Percentiles rank a stretch among this genome's conserved stretches.
Evolutionary conservation across 2,888 invertebrate species (phyloP).

Genomic region (Chrysotoxum bicinctum): DNA sequence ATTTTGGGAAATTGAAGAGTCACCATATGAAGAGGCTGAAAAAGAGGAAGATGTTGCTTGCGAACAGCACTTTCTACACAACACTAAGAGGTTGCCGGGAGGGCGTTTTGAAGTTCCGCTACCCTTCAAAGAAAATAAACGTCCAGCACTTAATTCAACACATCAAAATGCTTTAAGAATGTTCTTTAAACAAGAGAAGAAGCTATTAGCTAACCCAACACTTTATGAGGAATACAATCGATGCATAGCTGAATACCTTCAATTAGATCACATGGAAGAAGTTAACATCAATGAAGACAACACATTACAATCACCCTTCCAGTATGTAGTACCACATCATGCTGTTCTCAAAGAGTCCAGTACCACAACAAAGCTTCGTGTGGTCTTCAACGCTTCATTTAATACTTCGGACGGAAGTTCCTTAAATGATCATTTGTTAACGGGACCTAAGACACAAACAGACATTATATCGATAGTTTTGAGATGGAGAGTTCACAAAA

Average conservation of each 20-base stretch:
- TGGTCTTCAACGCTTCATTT: too few relatives aligned
- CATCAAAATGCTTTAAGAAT: neutral
- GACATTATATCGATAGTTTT: slow-evolving; percentile 2
- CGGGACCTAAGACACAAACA: slow-evolving; percentile 1
- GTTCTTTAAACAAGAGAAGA: neutral
- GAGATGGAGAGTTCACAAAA: slow-evolving; percentile 14
- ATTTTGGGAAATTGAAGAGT: too few relatives aligned
- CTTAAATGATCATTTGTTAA: neutral
- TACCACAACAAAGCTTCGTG: too few relatives aligned
- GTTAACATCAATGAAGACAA: too few relatives aligned
- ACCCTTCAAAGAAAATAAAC: too few relatives aligned
- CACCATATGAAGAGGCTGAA: neutral
- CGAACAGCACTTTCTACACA: neutral
- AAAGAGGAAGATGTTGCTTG: neutral
- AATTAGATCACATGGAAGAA: neutral
- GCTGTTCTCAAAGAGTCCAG: neutral
- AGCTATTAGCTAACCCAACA: neutral
- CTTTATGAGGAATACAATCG: neutral
- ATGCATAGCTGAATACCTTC: neutral
- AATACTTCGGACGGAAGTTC: too few relatives aligned
- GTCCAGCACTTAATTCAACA: neutral
- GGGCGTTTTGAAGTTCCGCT: too few relatives aligned
- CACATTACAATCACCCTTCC: neutral
- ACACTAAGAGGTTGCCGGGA: neutral
- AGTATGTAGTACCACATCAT: neutral